Evolutionary conservation across 2,888 invertebrate genomes (phyloP).

Genomic region (Caenorhabditis sp.): DNA sequence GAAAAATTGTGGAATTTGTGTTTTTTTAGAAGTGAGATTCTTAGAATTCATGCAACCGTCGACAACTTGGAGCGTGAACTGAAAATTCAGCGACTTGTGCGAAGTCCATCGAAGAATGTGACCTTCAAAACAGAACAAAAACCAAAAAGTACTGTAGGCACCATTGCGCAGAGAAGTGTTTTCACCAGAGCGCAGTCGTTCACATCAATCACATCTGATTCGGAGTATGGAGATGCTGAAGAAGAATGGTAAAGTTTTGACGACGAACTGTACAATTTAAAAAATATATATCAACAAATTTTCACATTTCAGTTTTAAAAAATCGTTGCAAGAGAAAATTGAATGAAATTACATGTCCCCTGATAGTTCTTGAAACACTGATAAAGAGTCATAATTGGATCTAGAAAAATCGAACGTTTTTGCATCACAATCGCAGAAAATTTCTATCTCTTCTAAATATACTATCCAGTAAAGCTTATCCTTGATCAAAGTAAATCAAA

Average conservation of each 20-base stretch:
- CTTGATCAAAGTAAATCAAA: no score
- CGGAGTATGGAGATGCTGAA: slow-evolving; percentile 43
- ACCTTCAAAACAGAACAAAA: background rate
- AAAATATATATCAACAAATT: no score
- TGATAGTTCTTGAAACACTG: no score
- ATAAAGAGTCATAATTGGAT: no score
- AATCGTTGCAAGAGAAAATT: no score
- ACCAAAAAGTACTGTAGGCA: background rate
- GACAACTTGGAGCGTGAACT: slow-evolving; percentile 8
- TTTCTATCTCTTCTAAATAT: no score
- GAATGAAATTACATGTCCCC: no score
- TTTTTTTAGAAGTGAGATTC: background rate
- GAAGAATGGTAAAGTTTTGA: slow-evolving; percentile 35
- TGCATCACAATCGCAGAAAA: no score
- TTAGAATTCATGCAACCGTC: background rate
- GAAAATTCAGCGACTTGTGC: slow-evolving; percentile 2
- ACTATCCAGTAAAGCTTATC: no score
- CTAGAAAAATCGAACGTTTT: no score
- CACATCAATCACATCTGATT: slow-evolving; percentile 39
- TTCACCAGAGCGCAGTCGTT: background rate
- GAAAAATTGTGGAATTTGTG: background rate
- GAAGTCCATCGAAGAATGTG: slow-evolving; percentile 4
- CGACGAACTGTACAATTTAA: no score
- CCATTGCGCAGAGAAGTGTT: background rate
- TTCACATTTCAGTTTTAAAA: no score